Conservation (phyloP, 2,797 vertebrate species). For the Calcarius lapponicus region DNA sequence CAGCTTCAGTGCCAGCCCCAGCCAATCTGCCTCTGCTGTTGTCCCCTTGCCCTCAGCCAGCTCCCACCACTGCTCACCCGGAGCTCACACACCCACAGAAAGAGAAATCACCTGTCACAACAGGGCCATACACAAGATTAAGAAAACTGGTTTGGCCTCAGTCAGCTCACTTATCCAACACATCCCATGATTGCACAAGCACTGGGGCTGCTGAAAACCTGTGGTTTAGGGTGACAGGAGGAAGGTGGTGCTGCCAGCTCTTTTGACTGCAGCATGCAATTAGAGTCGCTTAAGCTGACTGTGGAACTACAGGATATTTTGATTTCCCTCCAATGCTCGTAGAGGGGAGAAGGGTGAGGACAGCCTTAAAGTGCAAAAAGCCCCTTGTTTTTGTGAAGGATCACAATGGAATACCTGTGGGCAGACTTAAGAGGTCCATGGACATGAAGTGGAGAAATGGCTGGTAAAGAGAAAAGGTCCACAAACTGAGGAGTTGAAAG, state of each 20-base stretch:
- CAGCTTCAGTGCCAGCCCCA: not conserved
- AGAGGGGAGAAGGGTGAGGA: not conserved
- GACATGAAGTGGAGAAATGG: not conserved
- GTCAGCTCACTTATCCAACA: not conserved
- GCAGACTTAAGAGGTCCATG: not conserved
- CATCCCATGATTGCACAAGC: not conserved
- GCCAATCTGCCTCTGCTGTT: not conserved
- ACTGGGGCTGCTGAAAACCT: rapidly evolving
- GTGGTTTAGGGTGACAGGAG: not conserved
- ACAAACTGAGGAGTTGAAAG: not conserved
- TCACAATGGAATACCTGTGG: not conserved
- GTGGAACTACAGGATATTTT: not conserved
- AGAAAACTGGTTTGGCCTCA: not conserved
- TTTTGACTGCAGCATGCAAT: not conserved
- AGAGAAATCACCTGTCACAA: not conserved
- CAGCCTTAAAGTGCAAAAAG: not conserved
- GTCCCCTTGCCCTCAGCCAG: not conserved
- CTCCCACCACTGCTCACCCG: not conserved
- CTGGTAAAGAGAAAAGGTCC: not conserved
- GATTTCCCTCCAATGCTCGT: not conserved
- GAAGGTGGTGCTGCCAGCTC: not conserved
- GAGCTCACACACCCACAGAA: rapidly evolving
- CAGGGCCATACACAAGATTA: not conserved
- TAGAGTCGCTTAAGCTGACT: not conserved
- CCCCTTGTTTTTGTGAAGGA: not conserved